Evolutionary conservation across 1,140 invertebrate genomes (phyloP).

Genomic region (Globodera ellingtonae): DNA sequence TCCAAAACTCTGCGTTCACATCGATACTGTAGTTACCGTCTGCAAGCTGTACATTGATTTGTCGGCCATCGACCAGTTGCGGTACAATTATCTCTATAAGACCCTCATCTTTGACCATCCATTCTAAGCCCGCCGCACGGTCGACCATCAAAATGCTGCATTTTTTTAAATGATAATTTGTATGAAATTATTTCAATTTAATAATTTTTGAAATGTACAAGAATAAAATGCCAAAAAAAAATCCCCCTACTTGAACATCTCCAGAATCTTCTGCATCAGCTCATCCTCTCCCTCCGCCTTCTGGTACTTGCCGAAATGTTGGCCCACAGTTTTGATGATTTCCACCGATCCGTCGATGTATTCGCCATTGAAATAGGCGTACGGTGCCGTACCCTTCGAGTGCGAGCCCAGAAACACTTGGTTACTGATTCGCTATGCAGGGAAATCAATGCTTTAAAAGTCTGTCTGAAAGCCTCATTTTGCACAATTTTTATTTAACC

Average conservation of each 20-base stretch:
- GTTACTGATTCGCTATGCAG: slow-evolving; percentile 12
- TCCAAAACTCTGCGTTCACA: neutral
- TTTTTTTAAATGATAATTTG: neutral
- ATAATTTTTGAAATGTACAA: neutral
- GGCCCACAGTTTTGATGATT: slow-evolving; percentile 11
- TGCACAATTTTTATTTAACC: no score
- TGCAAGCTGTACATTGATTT: neutral
- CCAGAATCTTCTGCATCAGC: neutral
- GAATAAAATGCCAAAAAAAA: neutral
- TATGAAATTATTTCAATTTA: neutral
- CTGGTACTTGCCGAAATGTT: neutral
- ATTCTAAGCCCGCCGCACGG: neutral
- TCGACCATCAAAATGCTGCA: neutral
- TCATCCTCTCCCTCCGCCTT: neutral
- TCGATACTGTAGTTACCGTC: neutral
- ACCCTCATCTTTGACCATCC: neutral
- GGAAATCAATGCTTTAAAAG: no score
- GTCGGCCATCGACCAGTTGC: neutral
- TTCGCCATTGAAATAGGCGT: slow-evolving; percentile 14
- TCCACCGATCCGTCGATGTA: slow-evolving; percentile 16
- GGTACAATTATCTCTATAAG: neutral
- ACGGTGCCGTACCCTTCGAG: slow-evolving; percentile 10
- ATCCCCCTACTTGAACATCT: neutral
- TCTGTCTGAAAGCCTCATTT: no score
- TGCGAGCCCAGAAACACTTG: slow-evolving; percentile 19